phyloP scores from a whole-genome alignment of 1,140 invertebrate species.

The Argopecten irradians region DNA sequence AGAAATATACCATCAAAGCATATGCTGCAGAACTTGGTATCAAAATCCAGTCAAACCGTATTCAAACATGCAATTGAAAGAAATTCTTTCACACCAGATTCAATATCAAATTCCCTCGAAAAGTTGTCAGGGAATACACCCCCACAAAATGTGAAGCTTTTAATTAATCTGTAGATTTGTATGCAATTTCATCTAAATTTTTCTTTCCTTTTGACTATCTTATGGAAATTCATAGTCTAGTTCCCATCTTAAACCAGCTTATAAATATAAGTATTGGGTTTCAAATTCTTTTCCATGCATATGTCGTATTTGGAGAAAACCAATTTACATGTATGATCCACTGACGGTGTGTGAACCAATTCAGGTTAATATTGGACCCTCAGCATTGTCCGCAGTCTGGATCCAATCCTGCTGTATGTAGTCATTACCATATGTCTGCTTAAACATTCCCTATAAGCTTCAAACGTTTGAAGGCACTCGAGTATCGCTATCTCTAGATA shows the following conservation, averaged over 20 bases:
- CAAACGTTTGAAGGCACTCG: not conserved
- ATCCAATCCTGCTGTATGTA: not conserved
- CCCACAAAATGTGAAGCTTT: not conserved
- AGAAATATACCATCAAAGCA: not conserved
- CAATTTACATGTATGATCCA: too few relatives aligned
- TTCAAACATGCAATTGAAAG: not conserved
- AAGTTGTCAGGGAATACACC: not conserved
- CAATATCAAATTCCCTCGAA: conserved; percentile 13
- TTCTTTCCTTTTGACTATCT: too few relatives aligned
- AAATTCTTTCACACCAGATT: not conserved
- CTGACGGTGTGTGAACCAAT: not conserved
- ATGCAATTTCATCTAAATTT: not conserved
- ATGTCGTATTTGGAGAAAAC: too few relatives aligned
- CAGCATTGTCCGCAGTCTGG: not conserved
- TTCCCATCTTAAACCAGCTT: too few relatives aligned
- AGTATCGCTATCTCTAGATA: too few relatives aligned
- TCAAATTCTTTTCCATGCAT: too few relatives aligned
- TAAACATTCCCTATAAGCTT: not conserved
- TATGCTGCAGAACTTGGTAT: not conserved
- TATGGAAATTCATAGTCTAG: too few relatives aligned
- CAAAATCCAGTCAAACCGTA: not conserved
- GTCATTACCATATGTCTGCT: not conserved
- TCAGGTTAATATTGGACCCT: not conserved
- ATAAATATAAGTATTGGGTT: too few relatives aligned
- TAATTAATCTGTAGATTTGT: not conserved